Base-by-base conservation (phyloP, 1,140 invertebrate genomes). In the Grapholita molesta region DNA sequence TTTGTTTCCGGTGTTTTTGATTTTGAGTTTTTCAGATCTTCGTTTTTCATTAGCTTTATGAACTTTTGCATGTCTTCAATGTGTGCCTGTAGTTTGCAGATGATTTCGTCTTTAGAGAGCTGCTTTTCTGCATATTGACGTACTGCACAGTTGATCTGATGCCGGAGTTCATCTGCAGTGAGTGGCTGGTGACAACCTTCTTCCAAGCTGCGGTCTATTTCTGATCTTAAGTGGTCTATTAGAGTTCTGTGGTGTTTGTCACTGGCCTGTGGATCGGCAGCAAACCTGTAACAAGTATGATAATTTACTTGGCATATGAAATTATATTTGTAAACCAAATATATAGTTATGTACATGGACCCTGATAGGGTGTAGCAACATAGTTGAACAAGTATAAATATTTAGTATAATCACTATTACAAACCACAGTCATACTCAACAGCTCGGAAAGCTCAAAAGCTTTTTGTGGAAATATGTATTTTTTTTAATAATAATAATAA, bases 21-120 rank as follows among this genome's bases (percentile, higher is more conserved):
- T 77, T 86, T 84, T 15, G 71, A 70, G 35, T 79, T 96, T 93
- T 77, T 96, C 92, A 76, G 94, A 94, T 94, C 93, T 84, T 97
- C 96, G 65, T 95, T 96, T 94, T 99, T 99, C 68, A 99, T 93
- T 83, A 99, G 98, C 78, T 97, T 95, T 80, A 99, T 99, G 87
- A 99, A 99, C 70, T 98, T 94, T 89, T 99, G 99, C 85, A 99
- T 94, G 92, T 99, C 99, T 55, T 95, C 95, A 61, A 99, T 98
- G 90, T 99, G 99, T 8, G 97, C 98, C 92, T 99, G 99, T 8
- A 99, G 92, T 89, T 99, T 99, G 33, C 93, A 94, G 3, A 99
- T 98, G 18, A 92, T 89, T 81, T 92, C 90, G 67, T 90, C 98
- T 91, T 99, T 99, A 93, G 99, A 98, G 86, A 98, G 97, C 69